A percentile compares a stretch with the other conserved stretches of the same genome.
phyloP scores from a whole-genome alignment of 2,888 invertebrate genomes.

The Rhagonycha fulva region DNA sequence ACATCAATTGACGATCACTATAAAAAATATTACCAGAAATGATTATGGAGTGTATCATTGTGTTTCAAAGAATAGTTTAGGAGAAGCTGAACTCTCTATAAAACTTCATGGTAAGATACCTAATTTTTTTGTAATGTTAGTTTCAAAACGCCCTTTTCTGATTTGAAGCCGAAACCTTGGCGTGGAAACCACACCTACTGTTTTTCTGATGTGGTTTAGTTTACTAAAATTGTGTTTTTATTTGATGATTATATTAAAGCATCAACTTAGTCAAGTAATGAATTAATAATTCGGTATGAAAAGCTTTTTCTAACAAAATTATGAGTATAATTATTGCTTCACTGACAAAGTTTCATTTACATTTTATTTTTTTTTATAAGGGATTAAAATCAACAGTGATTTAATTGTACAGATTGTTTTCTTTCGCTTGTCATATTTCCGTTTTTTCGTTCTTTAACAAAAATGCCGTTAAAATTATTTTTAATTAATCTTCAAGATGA shows the following conservation, averaged over 20 bases:
- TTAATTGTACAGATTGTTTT: not conserved
- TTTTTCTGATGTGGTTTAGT: not conserved
- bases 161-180: not conserved
- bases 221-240: not conserved
- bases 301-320: not conserved
- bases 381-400: not conserved
- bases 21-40: conserved; percentile 60
- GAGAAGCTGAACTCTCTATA: conserved; percentile 74
- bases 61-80: conserved; percentile 74
- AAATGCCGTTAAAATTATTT: not conserved
- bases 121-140: conserved; percentile 5
- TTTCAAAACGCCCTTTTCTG: not conserved
- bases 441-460: not conserved
- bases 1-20: conserved; percentile 71
- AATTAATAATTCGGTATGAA: not conserved
- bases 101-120: conserved; percentile 69
- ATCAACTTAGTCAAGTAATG: not conserved
- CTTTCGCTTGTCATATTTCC: not conserved
- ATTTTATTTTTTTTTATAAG: not conserved
- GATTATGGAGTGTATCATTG: conserved; percentile 74
- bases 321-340: not conserved
- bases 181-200: not conserved
- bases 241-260: not conserved
- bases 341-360: not conserved
- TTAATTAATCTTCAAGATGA: not conserved